These are phyloP conservation scores for Eupithecia inturbata DNA, from an alignment of 2,888 invertebrate species.

Conservation along the genomic window DNA sequence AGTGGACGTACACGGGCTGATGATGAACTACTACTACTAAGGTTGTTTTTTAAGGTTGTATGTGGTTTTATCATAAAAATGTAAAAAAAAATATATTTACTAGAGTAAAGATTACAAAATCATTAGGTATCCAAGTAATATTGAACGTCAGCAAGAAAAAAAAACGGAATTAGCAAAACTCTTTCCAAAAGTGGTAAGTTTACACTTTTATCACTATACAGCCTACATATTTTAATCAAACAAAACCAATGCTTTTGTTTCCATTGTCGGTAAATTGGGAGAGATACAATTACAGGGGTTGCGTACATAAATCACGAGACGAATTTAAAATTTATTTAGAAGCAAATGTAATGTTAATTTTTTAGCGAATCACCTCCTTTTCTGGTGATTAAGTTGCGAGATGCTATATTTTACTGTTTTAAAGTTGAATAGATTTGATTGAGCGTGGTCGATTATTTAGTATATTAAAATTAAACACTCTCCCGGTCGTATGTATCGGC, in stretches of 20 bases:
- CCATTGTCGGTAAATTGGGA: constrained; percentile 58
- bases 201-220: background rate
- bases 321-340: constrained; percentile 76
- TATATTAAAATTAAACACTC: background rate
- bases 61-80: no score
- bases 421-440: constrained; percentile 23
- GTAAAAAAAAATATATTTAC: no score
- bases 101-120: no score
- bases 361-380: constrained; percentile 70
- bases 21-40: no score
- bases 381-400: constrained; percentile 59
- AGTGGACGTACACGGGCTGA: no score
- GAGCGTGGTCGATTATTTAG: background rate
- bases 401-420: constrained; percentile 35
- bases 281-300: constrained; percentile 71
- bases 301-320: constrained; percentile 67
- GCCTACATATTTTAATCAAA: constrained; percentile 53
- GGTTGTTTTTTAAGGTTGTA: no score
- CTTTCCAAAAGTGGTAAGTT: background rate
- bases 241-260: constrained; percentile 61
- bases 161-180: background rate
- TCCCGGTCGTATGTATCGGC: no score
- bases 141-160: background rate
- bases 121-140: background rate
- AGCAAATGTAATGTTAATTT: constrained; percentile 72